These are phyloP conservation scores for Lepidonotus clava DNA, from an alignment of 2,888 invertebrate species.

Conservation along the genomic window DNA sequence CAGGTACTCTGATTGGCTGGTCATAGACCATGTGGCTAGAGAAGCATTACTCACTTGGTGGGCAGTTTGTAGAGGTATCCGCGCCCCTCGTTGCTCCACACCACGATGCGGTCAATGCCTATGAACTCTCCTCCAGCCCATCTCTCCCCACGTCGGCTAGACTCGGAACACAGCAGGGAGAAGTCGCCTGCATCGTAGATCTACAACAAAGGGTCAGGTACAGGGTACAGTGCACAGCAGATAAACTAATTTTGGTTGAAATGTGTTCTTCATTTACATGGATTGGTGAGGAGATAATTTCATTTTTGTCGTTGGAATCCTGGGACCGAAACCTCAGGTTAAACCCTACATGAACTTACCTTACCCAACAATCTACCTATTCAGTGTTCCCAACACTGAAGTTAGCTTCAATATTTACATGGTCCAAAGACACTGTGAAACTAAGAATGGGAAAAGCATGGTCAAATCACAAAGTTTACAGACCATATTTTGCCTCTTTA, in stretches of 20 bases:
- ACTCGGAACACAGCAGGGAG: conserved; percentile 94
- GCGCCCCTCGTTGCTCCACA: conserved; percentile 97
- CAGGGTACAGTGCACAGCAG: neutral
- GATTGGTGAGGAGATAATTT: neutral
- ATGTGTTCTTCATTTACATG: neutral
- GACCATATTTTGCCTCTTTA: no score
- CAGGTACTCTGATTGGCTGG: neutral
- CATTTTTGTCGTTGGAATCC: neutral
- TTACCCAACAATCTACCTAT: no score
- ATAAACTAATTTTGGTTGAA: neutral
- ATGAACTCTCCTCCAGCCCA: conserved; percentile 98
- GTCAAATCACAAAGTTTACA: no score
- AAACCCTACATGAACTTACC: no score
- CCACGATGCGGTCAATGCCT: conserved; percentile 92
- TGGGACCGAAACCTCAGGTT: neutral
- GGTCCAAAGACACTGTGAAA: no score
- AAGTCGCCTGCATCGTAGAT: conserved; percentile 94
- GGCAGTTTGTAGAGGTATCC: conserved; percentile 97
- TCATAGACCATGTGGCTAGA: neutral
- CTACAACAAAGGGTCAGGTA: conserved; percentile 79
- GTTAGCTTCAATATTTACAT: no score
- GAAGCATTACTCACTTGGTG: conserved; percentile 89
- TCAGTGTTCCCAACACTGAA: no score
- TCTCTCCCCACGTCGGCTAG: conserved; percentile 89
- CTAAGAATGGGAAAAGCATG: no score